Conservation (phyloP, 2,113 vertebrate genomes). For the Percopsis transmontana region DNA sequence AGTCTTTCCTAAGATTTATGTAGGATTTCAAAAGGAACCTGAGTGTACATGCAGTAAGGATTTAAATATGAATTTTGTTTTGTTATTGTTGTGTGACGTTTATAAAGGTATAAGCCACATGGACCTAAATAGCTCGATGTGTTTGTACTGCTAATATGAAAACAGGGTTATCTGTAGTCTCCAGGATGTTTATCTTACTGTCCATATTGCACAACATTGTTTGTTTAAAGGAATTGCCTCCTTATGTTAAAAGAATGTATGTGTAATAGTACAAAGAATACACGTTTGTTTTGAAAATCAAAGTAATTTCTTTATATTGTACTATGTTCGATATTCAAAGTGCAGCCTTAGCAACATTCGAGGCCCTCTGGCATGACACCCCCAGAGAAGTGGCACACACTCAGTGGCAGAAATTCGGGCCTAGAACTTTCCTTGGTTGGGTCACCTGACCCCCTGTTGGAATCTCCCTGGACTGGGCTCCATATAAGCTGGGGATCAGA, state of each 20-base stretch:
- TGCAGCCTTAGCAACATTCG: background rate
- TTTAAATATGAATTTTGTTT: no score
- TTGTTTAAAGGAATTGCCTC: background rate
- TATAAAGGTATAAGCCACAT: background rate
- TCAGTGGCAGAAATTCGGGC: conserved; percentile 36
- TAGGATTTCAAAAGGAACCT: no score
- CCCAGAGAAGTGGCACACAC: conserved; percentile 20
- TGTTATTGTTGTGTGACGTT: no score
- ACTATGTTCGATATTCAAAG: background rate
- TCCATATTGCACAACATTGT: background rate
- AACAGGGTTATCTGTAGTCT: background rate
- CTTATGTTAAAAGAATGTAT: background rate
- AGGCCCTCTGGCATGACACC: background rate
- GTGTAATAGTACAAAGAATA: background rate
- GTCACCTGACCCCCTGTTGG: conserved; percentile 73
- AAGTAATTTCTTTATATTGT: background rate
- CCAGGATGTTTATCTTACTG: conserved; percentile 8
- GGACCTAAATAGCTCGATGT: background rate
- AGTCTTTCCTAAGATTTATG: no score
- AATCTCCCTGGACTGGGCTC: conserved; percentile 44
- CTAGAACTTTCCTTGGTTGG: conserved; percentile 74
- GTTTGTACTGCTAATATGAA: background rate
- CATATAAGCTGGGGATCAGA: conserved; percentile 63
- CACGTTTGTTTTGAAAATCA: background rate
- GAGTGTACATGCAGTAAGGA: no score